Evolutionary conservation across 2,113 vertebrate species (phyloP).

Genomic region (Clupea harengus): DNA sequence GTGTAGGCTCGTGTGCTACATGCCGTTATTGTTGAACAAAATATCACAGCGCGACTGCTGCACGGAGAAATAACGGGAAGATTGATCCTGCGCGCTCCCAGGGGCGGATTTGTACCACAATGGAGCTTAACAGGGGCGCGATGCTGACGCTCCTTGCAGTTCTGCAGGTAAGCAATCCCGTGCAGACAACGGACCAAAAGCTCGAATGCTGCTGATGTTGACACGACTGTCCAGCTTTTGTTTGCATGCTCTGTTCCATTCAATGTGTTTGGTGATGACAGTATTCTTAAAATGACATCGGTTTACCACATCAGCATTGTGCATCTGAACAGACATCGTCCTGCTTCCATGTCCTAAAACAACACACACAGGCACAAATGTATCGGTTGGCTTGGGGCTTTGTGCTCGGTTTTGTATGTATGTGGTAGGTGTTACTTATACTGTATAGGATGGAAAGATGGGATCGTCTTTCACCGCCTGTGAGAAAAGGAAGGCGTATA

Average conservation of each 20-base stretch:
- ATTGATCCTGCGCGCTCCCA: constrained; percentile 18
- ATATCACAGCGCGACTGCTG: constrained; percentile 34
- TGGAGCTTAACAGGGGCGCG: constrained; percentile 46
- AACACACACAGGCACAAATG: not conserved
- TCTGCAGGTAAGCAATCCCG: constrained; percentile 51
- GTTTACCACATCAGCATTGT: not conserved
- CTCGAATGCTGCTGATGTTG: not conserved
- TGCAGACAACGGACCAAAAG: not conserved
- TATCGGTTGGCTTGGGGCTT: not conserved
- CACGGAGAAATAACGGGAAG: constrained; percentile 27
- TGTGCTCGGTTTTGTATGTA: not conserved
- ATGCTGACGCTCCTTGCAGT: constrained; percentile 54
- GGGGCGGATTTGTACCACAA: constrained; percentile 43
- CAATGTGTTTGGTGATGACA: not conserved
- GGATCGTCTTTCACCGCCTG: not conserved
- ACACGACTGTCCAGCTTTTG: not conserved
- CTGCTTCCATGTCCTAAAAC: not conserved
- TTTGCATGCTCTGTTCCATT: not conserved
- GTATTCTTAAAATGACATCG: not conserved
- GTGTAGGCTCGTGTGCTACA: constrained; percentile 37
- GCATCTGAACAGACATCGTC: not conserved
- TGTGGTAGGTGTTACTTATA: not conserved
- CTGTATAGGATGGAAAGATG: not conserved
- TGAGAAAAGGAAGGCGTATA: not conserved
- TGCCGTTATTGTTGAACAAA: constrained; percentile 43